Conservation (phyloP, 2,888 invertebrate species). For the Dryomyza anilis region DNA sequence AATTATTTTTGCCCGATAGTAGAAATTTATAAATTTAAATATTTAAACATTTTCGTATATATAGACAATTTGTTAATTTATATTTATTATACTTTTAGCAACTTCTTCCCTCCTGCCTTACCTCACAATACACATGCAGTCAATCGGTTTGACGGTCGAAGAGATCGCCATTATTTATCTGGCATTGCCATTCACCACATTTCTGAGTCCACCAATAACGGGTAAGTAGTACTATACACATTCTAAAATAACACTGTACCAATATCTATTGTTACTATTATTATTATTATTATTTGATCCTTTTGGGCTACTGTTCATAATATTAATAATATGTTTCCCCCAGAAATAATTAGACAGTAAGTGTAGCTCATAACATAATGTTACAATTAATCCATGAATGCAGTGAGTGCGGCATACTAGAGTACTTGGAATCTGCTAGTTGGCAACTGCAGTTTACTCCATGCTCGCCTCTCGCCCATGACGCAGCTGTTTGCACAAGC, state of each 20-base stretch:
- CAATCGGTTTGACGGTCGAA: conserved; percentile 82
- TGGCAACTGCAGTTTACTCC: not conserved
- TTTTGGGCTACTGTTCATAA: too few relatives aligned
- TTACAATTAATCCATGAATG: not conserved
- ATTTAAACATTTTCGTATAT: conserved; percentile 3
- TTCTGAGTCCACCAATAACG: conserved; percentile 82
- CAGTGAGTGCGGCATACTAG: too few relatives aligned
- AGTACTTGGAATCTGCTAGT: too few relatives aligned
- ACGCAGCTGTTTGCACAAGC: conserved; percentile 6
- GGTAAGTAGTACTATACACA: conserved; percentile 64
- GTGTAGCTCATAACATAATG: not conserved
- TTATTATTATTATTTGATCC: too few relatives aligned
- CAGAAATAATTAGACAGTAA: not conserved
- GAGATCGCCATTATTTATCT: conserved; percentile 88
- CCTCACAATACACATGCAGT: conserved; percentile 87
- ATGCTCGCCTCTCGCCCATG: not conserved
- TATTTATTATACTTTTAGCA: conserved; percentile 64
- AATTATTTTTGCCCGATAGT: not conserved
- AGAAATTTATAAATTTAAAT: not conserved
- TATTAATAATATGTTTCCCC: too few relatives aligned
- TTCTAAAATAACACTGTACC: too few relatives aligned
- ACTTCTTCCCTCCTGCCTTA: conserved; percentile 85
- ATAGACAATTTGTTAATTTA: not conserved
- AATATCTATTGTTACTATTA: too few relatives aligned
- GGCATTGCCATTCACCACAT: conserved; percentile 83